Base-by-base conservation (phyloP, 2,888 invertebrate genomes). In the Microdon myrmicae region DNA sequence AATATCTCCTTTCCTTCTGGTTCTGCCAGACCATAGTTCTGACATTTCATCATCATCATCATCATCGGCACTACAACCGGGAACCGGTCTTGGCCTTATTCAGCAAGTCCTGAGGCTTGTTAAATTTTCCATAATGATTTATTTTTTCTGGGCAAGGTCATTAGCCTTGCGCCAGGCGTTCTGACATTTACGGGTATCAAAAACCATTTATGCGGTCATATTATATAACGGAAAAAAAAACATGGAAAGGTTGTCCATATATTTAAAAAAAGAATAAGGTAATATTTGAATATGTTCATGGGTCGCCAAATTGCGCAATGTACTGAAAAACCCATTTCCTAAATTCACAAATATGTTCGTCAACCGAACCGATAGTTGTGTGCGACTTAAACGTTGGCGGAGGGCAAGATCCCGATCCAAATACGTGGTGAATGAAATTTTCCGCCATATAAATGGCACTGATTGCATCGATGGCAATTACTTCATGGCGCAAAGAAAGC, bases 401-500 rank as follows among this genome's bases (percentile, higher is more conserved):
- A 3, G 75, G 68, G 20, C 45, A 55, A 1, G 56, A 56, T 6
- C 71, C 71, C 3, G 67, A 48, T 0, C 76, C 75, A 49, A 74
- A 77, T 2, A 75, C 51, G 39, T 61, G 68, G 8, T 71, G 70
- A 35, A 78, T 72, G 37, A 73, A 75, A 28, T 74, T 68, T 54
- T 79, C 80, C 7, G 74, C 70, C 43, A 80, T 73, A 25, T 74
- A 76, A 48, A 78, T 73, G 5, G 78, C 73, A 6, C 72, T 72
- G 8, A 73, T 54, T 1, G 72, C 78, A 66, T 79, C 80, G 7
- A 72, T 68, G n/a, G 68, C 32, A 2, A 73, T 56, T 0, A 79
- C 77, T 26, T 74, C 71, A 49, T 74, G 38, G 0, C 76, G 75
- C 43, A 80, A 61, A 1, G 74, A 68, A 6, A 80, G 59, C 55